phyloP scores from a whole-genome alignment of 2,888 invertebrate species.

The Ptychoptera albimana region DNA sequence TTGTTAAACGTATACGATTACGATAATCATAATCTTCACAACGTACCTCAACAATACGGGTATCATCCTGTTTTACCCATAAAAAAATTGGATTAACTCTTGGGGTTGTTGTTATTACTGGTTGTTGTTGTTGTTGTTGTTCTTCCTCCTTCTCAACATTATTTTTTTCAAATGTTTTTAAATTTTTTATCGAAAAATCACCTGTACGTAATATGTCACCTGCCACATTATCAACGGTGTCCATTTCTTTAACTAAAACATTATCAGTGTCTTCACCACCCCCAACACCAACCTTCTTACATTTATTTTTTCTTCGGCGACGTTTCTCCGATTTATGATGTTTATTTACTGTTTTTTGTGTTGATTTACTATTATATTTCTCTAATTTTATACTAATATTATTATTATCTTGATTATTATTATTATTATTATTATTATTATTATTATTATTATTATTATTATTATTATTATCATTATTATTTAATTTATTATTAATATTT shows the following conservation, averaged over 20 bases:
- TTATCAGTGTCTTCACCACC: no score
- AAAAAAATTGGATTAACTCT: slow-evolving; percentile 67
- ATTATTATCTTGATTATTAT: neutral
- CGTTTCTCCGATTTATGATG: neutral
- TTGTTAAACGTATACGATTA: slow-evolving; percentile 68
- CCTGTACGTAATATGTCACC: no score
- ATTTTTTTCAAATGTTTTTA: slow-evolving; percentile 3
- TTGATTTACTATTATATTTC: neutral
- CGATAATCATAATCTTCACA: slow-evolving; percentile 79
- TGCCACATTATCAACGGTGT: no score
- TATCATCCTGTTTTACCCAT: slow-evolving; percentile 69
- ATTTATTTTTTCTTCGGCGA: no score
- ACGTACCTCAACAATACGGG: slow-evolving; percentile 65
- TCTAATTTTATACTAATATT: no score
- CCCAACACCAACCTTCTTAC: no score
- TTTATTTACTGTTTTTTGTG: neutral
- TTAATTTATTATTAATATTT: neutral
- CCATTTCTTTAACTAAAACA: no score
- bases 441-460: slow-evolving; percentile 1
- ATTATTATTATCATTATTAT: neutral
- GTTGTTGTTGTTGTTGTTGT: neutral
- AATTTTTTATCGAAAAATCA: neutral
- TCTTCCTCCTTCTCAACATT: neutral
- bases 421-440: slow-evolving; percentile 1
- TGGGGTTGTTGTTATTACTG: neutral